Evolutionary conservation across 2,888 invertebrate species (phyloP), one percentile per base, ranked within the genome.

Genomic region (Chouioia cunea): DNA sequence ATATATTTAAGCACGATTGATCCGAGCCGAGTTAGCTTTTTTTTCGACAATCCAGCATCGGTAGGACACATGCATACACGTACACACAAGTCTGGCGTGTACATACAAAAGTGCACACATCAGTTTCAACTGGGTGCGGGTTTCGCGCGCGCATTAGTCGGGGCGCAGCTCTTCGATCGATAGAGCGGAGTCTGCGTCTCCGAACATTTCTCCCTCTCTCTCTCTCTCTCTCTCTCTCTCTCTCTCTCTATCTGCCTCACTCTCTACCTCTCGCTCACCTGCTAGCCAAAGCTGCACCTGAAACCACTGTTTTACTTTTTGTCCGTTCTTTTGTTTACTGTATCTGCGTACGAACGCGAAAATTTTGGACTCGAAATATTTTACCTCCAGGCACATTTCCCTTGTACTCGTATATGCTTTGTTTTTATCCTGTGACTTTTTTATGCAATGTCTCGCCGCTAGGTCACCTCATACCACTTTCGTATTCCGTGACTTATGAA

Each of bases 121-220:
- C 57, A 16, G 47, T 65, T 57, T 44, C n/a, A 14, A 18, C 43
- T 36, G 48, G 18, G 44, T 14, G 53, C 23, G 22, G 44, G 23
- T 56, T 56, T 57, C 14, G 23, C 44, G 62, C 65, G 69, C 63
- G 59, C 54, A 54, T 10, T 57, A 59, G 23, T 60, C 64, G 56
- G 16, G 18, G 64, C 67, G 67, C 68, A 62, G 68, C 64, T 65
- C 36, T 59, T 75, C 79, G 81, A 84, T 85, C 85, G 84, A 85
- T 85, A 85, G 76, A 83, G 79, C 81, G 83, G 85, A 84, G 84
- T 83, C 84, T 85, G 85, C 85, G 85, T 85, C 82, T 83, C 81
- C 56, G 27, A 76, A 80, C 76, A 73, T 74, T n/a, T n/a, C n/a
- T n/a, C n/a, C n/a, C n/a, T n/a, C n/a, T n/a, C n/a, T n/a, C n/a